A percentile compares a stretch with the other conserved stretches of the same genome.
Conservation (phyloP, 2,888 invertebrate genomes). For the Venustoraphidia nigricollis region DNA sequence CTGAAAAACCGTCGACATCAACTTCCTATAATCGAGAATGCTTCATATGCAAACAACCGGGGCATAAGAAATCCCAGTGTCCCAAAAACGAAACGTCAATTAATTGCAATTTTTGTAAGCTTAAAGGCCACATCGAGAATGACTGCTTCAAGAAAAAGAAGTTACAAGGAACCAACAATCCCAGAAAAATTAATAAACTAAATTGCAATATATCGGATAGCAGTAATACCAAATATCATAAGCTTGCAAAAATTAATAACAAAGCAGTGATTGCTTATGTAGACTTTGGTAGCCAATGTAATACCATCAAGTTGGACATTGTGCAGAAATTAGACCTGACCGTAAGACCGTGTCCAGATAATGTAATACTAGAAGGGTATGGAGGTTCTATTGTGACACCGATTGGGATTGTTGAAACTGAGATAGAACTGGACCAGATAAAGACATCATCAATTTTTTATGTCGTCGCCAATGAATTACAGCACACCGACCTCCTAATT, state of each 20-base stretch:
- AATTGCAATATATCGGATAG: no score
- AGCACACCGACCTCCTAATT: background rate
- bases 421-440: slow-evolving; percentile 2
- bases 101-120: slow-evolving; percentile 3
- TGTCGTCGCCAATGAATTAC: background rate
- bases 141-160: no score
- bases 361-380: slow-evolving; percentile 3
- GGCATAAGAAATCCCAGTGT: slow-evolving; percentile 4
- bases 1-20: no score
- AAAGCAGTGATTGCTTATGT: slow-evolving; percentile 4
- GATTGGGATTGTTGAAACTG: slow-evolving; percentile 1
- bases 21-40: no score
- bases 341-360: background rate
- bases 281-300: slow-evolving; percentile 9
- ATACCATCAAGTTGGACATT: slow-evolving; percentile 4
- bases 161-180: no score
- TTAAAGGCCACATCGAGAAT: slow-evolving; percentile 4
- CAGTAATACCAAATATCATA: slow-evolving; percentile 4
- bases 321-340: background rate
- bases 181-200: no score
- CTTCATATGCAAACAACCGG: background rate
- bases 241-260: slow-evolving; percentile 5
- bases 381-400: slow-evolving; percentile 3
- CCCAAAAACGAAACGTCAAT: background rate
- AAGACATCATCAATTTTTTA: slow-evolving; percentile 3